Percentiles rank a stretch among this genome's conserved stretches.
Evolutionary conservation across 2,888 invertebrate species (phyloP).

Genomic region (Melipona bicolor): DNA sequence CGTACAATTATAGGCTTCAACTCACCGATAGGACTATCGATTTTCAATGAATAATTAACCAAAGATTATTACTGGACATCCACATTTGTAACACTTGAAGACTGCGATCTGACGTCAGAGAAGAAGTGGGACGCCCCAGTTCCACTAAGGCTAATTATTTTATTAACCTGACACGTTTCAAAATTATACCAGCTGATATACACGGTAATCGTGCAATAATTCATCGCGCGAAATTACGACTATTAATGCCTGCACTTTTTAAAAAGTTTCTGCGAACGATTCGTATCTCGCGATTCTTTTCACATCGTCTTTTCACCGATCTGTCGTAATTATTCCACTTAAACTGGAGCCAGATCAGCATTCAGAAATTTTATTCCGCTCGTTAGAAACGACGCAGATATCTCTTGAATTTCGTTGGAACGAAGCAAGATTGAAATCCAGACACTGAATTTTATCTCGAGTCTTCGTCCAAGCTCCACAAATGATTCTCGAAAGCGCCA

Average conservation of each 20-base stretch:
- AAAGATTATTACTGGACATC: slow-evolving; percentile 22
- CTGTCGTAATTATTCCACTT: background rate
- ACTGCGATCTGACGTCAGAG: slow-evolving; percentile 29
- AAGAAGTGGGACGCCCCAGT: slow-evolving; percentile 27
- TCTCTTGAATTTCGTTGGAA: background rate
- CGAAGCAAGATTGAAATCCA: background rate
- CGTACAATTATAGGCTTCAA: too few species aligned
- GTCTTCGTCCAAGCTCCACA: background rate
- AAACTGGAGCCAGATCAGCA: background rate
- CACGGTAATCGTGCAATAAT: background rate
- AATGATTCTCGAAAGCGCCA: background rate
- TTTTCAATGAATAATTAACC: slow-evolving; percentile 23
- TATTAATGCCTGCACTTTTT: background rate
- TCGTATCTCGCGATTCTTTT: background rate
- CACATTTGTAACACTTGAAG: slow-evolving; percentile 1
- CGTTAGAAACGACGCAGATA: too few species aligned
- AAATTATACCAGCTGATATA: background rate
- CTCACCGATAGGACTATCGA: background rate
- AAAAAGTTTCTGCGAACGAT: background rate
- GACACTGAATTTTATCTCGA: background rate
- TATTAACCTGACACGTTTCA: slow-evolving; percentile 17
- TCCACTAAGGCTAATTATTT: slow-evolving; percentile 34
- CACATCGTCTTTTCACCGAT: background rate
- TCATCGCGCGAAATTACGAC: background rate
- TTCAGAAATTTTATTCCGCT: too few species aligned